Evolutionary conservation across 2,113 vertebrate genomes (phyloP), one percentile per base, ranked within the genome.

Genomic region (Axis porcinus): DNA sequence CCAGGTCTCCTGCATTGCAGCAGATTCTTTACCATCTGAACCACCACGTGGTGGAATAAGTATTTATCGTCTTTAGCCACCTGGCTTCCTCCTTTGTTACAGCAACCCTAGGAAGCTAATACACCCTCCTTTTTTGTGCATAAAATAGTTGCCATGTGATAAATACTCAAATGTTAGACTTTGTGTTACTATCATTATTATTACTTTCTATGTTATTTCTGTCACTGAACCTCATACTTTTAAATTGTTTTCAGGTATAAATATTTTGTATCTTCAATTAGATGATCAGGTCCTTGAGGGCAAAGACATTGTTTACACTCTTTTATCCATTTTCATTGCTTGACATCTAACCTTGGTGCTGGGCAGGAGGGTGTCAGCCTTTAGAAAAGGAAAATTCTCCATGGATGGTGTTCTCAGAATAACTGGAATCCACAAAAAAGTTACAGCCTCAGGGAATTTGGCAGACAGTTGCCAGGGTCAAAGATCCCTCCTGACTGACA

Each of bases 321-420:
- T 84, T 96, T 70, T 33, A 79, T 93, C 50, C 17, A 16, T 58
- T 92, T 54, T 10, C n/a, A 30, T 36, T 64, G n/a, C 15, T 93
- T 81, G 79, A 57, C 28, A 57, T 76, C 30, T 36, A 92, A 23
- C 79, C 33, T 30, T 40, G 52, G 36, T 94, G 27, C 25, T 17
- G 50, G 57, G 52, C 2, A 21, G 3, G 23, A 93, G 70, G 62
- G 74, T 74, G 94, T 50, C 7, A 94, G 57, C 6, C 14, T 93
- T 62, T 33, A 97, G 55, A 62, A 93, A 74, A 85, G 45, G 23
- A 78, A 95, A 98, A 94, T 79, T 96, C 54, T 97, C 97, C 96
- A 82, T 89, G 98, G 98, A 95, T 95, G 91, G 95, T 98, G 94
- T 94, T 95, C 96, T 98, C 93, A 94, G 98, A 97, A 98, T 97